Conservation (phyloP, 2,113 vertebrate species). For the Hyla sarda region DNA sequence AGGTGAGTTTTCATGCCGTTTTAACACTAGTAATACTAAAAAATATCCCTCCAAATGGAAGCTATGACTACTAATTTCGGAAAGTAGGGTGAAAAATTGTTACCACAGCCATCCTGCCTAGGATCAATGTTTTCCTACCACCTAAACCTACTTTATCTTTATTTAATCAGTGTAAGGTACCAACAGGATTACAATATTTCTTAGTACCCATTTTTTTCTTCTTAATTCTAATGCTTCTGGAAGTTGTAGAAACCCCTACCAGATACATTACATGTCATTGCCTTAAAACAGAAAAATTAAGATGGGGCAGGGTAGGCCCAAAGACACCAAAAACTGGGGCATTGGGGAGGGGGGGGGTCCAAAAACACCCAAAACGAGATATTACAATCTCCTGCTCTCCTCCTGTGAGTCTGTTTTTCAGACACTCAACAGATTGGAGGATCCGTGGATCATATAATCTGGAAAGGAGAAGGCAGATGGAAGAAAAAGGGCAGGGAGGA, state of each 20-base stretch:
- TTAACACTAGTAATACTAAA: neutral
- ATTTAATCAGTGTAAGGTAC: too few species aligned
- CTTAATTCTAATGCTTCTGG: neutral
- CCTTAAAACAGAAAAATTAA: too few species aligned
- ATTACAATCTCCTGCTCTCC: constrained; percentile 42
- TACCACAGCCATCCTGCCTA: neutral
- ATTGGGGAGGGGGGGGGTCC: neutral
- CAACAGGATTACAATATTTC: neutral
- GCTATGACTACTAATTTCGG: neutral
- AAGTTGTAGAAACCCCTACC: neutral
- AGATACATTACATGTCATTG: too few species aligned
- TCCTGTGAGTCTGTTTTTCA: constrained; percentile 66
- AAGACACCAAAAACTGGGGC: too few species aligned
- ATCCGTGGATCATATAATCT: constrained; percentile 68
- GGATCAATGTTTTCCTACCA: too few species aligned
- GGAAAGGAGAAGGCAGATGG: constrained; percentile 65
- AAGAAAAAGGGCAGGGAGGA: constrained; percentile 60
- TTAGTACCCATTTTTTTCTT: neutral
- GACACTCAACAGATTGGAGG: constrained; percentile 64
- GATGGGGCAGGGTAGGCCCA: too few species aligned
- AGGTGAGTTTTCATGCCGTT: constrained; percentile 41
- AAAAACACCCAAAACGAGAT: neutral
- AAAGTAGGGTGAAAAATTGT: neutral
- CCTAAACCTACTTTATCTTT: too few species aligned
- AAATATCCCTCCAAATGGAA: neutral